These are phyloP conservation scores for Orchestia grillus DNA, from an alignment of 1,140 invertebrate genomes.

Conservation along the genomic window DNA sequence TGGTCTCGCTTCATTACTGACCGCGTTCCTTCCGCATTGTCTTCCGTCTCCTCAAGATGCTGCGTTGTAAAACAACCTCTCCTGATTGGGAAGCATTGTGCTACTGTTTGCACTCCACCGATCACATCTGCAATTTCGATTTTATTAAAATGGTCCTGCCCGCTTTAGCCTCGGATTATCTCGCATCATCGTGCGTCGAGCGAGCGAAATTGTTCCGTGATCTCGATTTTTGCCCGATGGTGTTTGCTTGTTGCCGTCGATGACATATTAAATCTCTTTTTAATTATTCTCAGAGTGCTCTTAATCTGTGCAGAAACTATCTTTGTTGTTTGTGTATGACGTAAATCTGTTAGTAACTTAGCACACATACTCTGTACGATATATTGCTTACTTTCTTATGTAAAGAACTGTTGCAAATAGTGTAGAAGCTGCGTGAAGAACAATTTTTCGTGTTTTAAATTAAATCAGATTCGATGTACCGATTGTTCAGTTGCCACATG, in stretches of 20 bases:
- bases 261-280: neutral
- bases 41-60: neutral
- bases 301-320: neutral
- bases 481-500: no score
- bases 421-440: neutral
- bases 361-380: no score
- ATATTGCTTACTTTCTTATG: neutral
- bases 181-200: neutral
- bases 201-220: neutral
- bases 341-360: neutral
- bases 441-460: neutral
- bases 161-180: neutral
- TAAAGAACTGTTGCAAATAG: neutral
- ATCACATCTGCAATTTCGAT: neutral
- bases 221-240: neutral
- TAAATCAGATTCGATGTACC: neutral
- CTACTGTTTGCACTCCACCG: neutral
- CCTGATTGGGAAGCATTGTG: neutral
- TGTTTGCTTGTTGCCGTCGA: neutral
- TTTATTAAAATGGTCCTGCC: neutral
- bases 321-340: neutral
- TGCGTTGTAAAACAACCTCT: neutral
- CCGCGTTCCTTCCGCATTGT: neutral
- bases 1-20: neutral
- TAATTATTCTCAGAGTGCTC: neutral